Evolutionary conservation across 2,113 vertebrate species (phyloP), one percentile per base, ranked within the genome.

Genomic region (Epinephelus cyanopodus): DNA sequence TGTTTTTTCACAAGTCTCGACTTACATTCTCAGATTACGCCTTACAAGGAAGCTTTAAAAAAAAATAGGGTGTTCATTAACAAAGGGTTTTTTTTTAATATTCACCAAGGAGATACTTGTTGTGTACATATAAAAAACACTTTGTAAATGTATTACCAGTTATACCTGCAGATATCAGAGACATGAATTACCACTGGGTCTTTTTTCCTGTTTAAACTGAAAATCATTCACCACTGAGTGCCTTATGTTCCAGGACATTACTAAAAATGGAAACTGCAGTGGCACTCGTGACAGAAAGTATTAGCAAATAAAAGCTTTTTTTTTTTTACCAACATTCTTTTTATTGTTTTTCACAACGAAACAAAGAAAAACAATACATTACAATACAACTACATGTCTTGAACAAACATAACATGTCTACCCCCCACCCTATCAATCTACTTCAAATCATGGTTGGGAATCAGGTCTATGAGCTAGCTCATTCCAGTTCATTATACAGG

Each of bases 1-100:
- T 94, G 92, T 94, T 90, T 94, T 74, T 89, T 90, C 83, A 92
- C 42, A 81, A 53, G 64, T 83, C 65, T 93, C 90, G 4, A 15
- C 78, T 95, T 90, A 91, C 91, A 86, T 71, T 84, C 71, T 76
- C 19, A 25, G 45, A 50, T 67, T 42, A 47, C 47, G 29, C 18
- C 54, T 58, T 33, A 83, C 23, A 54, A 48, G 48, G 54, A 58
- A 77, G 23, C 61, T 10, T 37, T 4, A 17, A 27, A 50, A 69
- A 18, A 58, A 67, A 47, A 14, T 37, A 9, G 21, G 15, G 7
- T 57, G 29, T 72, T 82, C 13, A 42, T 74, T 60, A 61, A 52
- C 29, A 53, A 66, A 2, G 5, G 14, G 2, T 0, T 1, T 60
- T 56, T 60, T 56, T 67, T 63, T 50, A 56, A 45, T n/a, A 48